Evolutionary conservation across 2,113 vertebrate species (phyloP).

Genomic region (Potamarius usumacintae): DNA sequence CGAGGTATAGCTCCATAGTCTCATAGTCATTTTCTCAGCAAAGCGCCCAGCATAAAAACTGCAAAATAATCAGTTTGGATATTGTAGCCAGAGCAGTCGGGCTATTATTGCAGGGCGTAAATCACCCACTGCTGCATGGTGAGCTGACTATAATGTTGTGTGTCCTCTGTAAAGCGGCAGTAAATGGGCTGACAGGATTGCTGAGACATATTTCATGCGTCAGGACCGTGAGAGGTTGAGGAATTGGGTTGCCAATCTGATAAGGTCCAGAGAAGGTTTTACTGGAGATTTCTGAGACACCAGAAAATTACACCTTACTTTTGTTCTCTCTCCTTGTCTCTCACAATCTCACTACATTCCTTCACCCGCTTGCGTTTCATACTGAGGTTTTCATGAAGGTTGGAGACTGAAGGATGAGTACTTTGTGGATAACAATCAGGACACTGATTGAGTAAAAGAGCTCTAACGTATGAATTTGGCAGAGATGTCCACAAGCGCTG

Average conservation of each 20-base stretch:
- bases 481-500: too few species aligned
- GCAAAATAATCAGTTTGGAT: constrained; percentile 42
- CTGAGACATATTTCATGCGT: constrained; percentile 65
- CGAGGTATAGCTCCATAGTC: constrained; percentile 13
- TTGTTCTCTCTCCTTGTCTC: constrained; percentile 13
- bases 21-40: constrained; percentile 15
- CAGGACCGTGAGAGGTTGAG: constrained; percentile 64
- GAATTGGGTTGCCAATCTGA: constrained; percentile 70
- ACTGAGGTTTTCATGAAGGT: background rate
- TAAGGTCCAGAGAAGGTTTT: constrained; percentile 63
- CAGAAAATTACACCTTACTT: constrained; percentile 64
- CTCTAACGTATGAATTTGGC: background rate
- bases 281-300: constrained; percentile 67
- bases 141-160: constrained; percentile 34
- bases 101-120: constrained; percentile 40
- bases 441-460: background rate
- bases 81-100: constrained; percentile 35
- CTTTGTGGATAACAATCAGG: too few species aligned
- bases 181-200: constrained; percentile 53
- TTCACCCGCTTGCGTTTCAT: background rate
- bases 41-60: constrained; percentile 5
- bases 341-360: constrained; percentile 23
- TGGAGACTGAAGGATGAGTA: background rate
- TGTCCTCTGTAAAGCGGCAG: constrained; percentile 55
- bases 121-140: constrained; percentile 38